Conservation (phyloP, 2,797 vertebrate genomes). For the Sternarchorhynchus goeldii region DNA sequence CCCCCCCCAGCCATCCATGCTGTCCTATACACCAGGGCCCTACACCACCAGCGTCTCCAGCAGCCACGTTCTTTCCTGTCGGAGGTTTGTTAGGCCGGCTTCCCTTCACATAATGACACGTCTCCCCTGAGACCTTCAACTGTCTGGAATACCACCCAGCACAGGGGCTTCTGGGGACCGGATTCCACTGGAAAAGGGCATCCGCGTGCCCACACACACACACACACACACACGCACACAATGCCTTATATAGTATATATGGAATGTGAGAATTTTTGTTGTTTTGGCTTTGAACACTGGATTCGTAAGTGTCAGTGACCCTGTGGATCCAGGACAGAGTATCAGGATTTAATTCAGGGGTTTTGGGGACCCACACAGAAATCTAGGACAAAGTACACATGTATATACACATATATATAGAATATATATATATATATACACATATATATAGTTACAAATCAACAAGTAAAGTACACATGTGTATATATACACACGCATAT, state of each 20-base stretch:
- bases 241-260: not conserved
- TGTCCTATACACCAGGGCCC: not conserved
- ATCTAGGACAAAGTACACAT: too few relatives aligned
- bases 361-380: too few relatives aligned
- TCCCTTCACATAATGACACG: constrained; percentile 72
- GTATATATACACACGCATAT: too few relatives aligned
- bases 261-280: not conserved
- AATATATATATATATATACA: too few relatives aligned
- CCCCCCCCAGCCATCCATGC: not conserved
- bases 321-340: too few relatives aligned
- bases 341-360: too few relatives aligned
- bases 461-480: too few relatives aligned
- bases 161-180: constrained; percentile 42
- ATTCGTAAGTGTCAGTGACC: not conserved
- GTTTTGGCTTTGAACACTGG: not conserved
- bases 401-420: too few relatives aligned
- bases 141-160: constrained; percentile 65
- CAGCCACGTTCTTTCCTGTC: constrained; percentile 46
- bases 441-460: too few relatives aligned
- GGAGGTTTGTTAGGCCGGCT: constrained; percentile 62
- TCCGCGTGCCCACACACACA: not conserved
- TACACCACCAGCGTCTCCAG: not conserved
- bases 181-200: constrained; percentile 1
- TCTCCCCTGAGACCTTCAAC: constrained; percentile 71
- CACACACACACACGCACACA: constrained; percentile 6